Conservation (phyloP, 2,888 invertebrate genomes). For the Macaria liturata region DNA sequence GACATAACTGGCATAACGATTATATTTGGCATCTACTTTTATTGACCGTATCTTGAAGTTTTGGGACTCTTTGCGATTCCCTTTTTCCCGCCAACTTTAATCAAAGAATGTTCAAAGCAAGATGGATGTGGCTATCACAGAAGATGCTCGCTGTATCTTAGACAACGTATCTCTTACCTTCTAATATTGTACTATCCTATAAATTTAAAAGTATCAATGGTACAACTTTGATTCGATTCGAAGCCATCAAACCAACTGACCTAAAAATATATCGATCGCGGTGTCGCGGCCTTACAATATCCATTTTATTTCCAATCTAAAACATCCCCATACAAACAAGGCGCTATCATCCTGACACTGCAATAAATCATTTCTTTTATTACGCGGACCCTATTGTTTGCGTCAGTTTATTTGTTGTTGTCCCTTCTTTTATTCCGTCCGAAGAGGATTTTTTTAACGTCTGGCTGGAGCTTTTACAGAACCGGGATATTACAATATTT, state of each 20-base stretch:
- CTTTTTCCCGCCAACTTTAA: too few species aligned
- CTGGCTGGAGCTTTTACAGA: slow-evolving; percentile 8
- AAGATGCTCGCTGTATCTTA: too few species aligned
- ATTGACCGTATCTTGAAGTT: too few species aligned
- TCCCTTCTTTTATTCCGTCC: slow-evolving; percentile 50
- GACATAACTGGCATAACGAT: neutral
- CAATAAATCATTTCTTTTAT: slow-evolving; percentile 76
- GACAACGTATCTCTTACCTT: too few species aligned
- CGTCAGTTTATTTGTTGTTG: slow-evolving; percentile 54
- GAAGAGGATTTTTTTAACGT: slow-evolving; percentile 27
- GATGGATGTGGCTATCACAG: too few species aligned
- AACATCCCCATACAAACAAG: slow-evolving; percentile 35
- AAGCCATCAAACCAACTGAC: neutral
- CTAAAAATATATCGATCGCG: slow-evolving; percentile 13
- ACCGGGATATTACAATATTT: too few species aligned
- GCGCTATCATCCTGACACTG: slow-evolving; percentile 58
- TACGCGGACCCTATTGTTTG: slow-evolving; percentile 58
- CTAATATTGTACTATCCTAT: too few species aligned
- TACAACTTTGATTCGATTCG: too few species aligned
- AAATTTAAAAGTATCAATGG: too few species aligned
- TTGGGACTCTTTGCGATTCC: too few species aligned
- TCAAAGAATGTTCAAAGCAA: too few species aligned
- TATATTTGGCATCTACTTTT: too few species aligned
- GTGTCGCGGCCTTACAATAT: slow-evolving; percentile 1
- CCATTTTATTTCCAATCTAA: slow-evolving; percentile 7